phyloP scores from a whole-genome alignment of 2,113 vertebrate species.

The Mungos mungo region DNA sequence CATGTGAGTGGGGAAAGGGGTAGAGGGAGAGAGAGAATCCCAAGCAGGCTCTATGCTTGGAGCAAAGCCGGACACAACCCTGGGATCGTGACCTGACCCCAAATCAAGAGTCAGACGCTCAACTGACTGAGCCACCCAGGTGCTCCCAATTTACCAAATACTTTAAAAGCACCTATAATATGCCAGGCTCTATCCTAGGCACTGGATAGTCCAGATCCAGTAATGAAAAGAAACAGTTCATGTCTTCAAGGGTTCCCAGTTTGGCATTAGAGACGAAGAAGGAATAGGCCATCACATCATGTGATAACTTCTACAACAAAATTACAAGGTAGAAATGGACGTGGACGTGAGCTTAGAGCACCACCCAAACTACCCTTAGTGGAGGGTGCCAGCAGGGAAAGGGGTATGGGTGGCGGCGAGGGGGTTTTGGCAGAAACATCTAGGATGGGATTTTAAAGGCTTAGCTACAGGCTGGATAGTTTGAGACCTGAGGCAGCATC shows the following conservation, averaged over 20 bases:
- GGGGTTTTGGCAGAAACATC: neutral
- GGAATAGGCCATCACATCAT: neutral
- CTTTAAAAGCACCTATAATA: neutral
- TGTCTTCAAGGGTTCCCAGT: neutral
- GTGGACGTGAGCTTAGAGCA: neutral
- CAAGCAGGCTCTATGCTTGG: too few relatives aligned
- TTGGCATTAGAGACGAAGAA: neutral
- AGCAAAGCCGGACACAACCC: too few relatives aligned
- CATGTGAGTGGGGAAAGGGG: too few relatives aligned
- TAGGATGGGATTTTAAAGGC: neutral
- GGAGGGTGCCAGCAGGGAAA: neutral
- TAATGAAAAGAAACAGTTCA: conserved; percentile 17
- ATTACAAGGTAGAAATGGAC: neutral
- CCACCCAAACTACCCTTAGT: neutral
- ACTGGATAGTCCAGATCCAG: neutral
- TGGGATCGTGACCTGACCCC: too few relatives aligned
- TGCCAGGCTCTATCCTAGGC: neutral
- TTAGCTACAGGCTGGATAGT: neutral
- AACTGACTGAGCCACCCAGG: too few relatives aligned
- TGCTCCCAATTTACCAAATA: neutral
- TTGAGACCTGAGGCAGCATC: neutral
- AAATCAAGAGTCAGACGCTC: too few relatives aligned
- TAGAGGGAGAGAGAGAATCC: too few relatives aligned
- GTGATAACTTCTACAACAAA: neutral
- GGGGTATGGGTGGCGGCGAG: neutral